Percentiles rank a stretch among this genome's conserved stretches.
Evolutionary conservation across 2,888 invertebrate genomes (phyloP).

Genomic region (Pyrrhosoma nymphula): DNA sequence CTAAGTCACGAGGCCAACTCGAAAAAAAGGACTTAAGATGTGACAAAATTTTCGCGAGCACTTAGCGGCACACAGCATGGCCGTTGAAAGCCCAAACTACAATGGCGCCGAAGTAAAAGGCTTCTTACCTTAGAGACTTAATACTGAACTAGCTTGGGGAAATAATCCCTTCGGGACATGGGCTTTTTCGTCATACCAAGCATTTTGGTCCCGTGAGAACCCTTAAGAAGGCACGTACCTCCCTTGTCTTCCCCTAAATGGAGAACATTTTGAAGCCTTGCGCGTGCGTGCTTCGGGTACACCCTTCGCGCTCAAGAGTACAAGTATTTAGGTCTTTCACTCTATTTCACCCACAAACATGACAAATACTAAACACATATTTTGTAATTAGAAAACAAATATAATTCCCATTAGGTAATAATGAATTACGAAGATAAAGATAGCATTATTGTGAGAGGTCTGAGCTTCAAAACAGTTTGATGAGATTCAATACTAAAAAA

Average conservation of each 20-base stretch:
- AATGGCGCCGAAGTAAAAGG: not conserved
- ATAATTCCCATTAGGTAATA: too few relatives aligned
- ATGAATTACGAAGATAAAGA: too few relatives aligned
- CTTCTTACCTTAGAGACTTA: not conserved
- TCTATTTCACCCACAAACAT: too few relatives aligned
- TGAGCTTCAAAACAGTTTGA: too few relatives aligned
- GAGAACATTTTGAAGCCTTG: not conserved
- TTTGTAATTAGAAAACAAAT: too few relatives aligned
- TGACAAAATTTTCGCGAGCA: not conserved
- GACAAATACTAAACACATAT: too few relatives aligned
- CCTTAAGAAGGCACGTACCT: not conserved
- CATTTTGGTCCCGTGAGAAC: not conserved
- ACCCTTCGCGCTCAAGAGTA: too few relatives aligned
- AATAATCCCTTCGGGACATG: not conserved
- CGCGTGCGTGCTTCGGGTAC: not conserved
- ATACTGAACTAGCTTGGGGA: not conserved
- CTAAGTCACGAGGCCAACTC: too few relatives aligned
- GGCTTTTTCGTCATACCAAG: not conserved
- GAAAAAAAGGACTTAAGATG: too few relatives aligned
- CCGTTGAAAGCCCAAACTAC: not conserved
- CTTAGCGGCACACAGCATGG: not conserved
- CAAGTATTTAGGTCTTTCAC: too few relatives aligned
- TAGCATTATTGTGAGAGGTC: too few relatives aligned
- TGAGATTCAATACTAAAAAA: too few relatives aligned
- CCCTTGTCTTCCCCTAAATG: not conserved